A percentile compares a stretch with the other conserved stretches of the same genome.
Evolutionary conservation across 2,797 vertebrate genomes (phyloP).

Genomic region (Anguilla anguilla): DNA sequence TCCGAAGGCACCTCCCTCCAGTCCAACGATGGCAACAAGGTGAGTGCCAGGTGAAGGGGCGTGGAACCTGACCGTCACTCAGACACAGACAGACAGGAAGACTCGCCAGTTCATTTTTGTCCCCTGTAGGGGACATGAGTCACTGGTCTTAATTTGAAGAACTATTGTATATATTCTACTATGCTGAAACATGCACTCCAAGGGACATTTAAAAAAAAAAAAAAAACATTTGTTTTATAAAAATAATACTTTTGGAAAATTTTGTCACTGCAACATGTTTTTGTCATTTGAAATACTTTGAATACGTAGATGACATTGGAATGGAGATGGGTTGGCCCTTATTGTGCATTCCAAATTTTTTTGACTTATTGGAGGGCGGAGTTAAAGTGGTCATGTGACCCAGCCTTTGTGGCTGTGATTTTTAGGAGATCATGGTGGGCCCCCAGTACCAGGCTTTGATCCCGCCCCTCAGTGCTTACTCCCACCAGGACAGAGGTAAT

Average conservation of each 20-base stretch:
- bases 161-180: too few relatives aligned
- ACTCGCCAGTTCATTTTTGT: too few relatives aligned
- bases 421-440: constrained; percentile 93
- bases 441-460: constrained; percentile 90
- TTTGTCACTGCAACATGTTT: too few relatives aligned
- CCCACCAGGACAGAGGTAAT: constrained; percentile 80
- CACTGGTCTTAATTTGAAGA: too few relatives aligned
- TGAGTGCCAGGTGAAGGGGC: constrained; percentile 44
- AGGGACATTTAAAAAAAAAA: too few relatives aligned
- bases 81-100: too few relatives aligned
- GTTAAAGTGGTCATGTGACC: background rate
- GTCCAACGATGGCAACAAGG: constrained; percentile 90
- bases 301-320: too few relatives aligned
- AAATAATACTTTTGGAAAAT: too few relatives aligned
- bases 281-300: too few relatives aligned
- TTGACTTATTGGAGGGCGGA: background rate
- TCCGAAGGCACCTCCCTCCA: constrained; percentile 79
- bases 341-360: background rate
- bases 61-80: background rate
- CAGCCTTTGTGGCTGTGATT: constrained; percentile 34
- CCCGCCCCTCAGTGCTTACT: constrained; percentile 73
- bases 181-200: too few relatives aligned
- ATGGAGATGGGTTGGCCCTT: background rate
- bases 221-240: too few relatives aligned
- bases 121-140: too few relatives aligned